Evolutionary conservation across 1,140 invertebrate species (phyloP).

Genomic region (Drosophila neocordata): DNA sequence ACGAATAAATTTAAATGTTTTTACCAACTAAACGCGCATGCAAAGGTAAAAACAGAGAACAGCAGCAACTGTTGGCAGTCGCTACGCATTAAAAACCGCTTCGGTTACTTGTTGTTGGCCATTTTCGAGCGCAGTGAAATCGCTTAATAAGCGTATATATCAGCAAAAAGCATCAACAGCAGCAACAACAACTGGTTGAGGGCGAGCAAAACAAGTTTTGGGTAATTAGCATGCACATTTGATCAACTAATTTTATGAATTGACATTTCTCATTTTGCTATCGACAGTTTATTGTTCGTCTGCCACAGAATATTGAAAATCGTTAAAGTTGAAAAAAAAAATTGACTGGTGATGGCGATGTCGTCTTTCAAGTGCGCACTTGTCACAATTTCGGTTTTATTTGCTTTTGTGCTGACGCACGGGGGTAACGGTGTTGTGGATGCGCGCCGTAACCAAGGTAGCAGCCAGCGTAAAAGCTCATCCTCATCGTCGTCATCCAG

Average conservation of each 20-base stretch:
- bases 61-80: neutral
- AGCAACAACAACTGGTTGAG: neutral
- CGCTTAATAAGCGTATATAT: slow-evolving; percentile 1
- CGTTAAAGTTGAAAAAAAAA: slow-evolving; percentile 30
- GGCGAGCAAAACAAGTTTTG: slow-evolving; percentile 9
- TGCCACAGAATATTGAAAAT: slow-evolving; percentile 31
- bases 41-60: too few species aligned
- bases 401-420: slow-evolving; percentile 59
- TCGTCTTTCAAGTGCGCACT: slow-evolving; percentile 42
- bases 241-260: slow-evolving; percentile 28
- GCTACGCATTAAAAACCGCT: neutral
- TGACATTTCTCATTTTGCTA: slow-evolving; percentile 17
- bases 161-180: neutral
- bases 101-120: neutral
- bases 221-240: slow-evolving; percentile 23
- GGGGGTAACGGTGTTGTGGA: slow-evolving; percentile 54
- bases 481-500: slow-evolving; percentile 51
- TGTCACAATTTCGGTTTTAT: slow-evolving; percentile 35
- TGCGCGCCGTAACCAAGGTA: slow-evolving; percentile 63
- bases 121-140: neutral
- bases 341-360: slow-evolving; percentile 35
- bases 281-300: neutral
- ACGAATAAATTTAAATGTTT: too few species aligned
- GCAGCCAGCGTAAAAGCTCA: slow-evolving; percentile 57
- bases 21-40: too few species aligned